Evolutionary conservation across 2,888 invertebrate genomes (phyloP).

Genomic region (Microchrysa polita): DNA sequence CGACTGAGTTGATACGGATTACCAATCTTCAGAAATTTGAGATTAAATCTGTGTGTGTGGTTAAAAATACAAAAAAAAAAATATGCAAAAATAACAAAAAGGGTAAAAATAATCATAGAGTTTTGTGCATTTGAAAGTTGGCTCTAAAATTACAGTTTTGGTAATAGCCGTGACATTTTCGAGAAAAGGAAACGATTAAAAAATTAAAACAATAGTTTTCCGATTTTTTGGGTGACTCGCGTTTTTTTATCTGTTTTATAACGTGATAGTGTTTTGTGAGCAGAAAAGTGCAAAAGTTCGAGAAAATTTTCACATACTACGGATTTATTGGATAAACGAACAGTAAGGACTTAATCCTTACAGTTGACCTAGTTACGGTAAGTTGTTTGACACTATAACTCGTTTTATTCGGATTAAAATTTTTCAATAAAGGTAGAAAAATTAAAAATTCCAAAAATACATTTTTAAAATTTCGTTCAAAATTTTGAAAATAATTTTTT

Average conservation of each 20-base stretch:
- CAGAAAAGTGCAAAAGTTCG: not conserved
- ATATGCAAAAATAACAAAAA: not conserved
- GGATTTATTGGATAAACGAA: slow-evolving; percentile 33
- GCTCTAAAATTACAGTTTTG: not conserved
- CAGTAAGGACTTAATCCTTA: not conserved
- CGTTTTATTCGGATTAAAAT: not conserved
- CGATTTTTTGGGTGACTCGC: not conserved
- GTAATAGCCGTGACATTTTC: not conserved
- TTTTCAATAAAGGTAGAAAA: too few species aligned
- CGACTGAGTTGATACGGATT: slow-evolving; percentile 14
- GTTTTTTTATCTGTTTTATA: slow-evolving; percentile 2
- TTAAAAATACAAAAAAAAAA: slow-evolving; percentile 4
- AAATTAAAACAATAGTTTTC: not conserved
- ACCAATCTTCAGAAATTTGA: not conserved
- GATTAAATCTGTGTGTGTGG: not conserved
- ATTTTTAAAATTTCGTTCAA: too few species aligned
- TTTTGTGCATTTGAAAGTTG: not conserved
- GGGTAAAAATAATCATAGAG: not conserved
- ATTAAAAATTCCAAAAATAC: not conserved
- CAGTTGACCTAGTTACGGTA: not conserved
- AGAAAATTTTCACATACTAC: not conserved
- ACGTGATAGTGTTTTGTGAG: slow-evolving; percentile 9
- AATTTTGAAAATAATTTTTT: too few species aligned
- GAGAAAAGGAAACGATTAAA: too few species aligned
- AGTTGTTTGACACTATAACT: not conserved